Base-by-base conservation (phyloP, 2,113 vertebrate genomes). In the Brachyhypopomus occidentalis region DNA sequence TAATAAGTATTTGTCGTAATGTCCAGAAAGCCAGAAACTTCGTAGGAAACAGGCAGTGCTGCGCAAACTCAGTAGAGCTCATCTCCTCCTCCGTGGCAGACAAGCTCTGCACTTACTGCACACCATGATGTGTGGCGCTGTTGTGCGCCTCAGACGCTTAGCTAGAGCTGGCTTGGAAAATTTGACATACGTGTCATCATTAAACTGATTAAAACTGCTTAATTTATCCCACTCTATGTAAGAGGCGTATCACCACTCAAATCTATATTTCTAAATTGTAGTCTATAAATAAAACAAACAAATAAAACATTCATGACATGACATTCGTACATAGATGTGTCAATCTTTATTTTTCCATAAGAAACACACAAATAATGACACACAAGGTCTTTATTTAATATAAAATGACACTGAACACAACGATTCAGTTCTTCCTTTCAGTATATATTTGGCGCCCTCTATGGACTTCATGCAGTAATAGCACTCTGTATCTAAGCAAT, bases 301-400 rank as follows among this genome's bases (percentile, higher is more conserved):
- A 11, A 1, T 9, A 48, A 48, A 48, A 48, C 9, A 48, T 1
- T 6, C 5, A 48, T 48, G n/a, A n/a, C 30, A 30, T 41, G 9
- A 9, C 41, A 52, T 52, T 14, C 2, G 5, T 52, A 3, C 9
- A 1, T 14, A 52, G 1, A 52, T 52, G 12, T 52, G 12, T 52
- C 45, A 12, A 52, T 12, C 1, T 14, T 12, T 8, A 52, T 52
- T 52, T 52, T 14, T 52, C 12, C 12, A 12, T 14, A 52, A 14
- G 45, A 14, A 52, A 52, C 30, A 52, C 5, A 55, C 69, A 60
- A 55, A 72, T 12, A 36, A 2, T 6, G 1, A n/a, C 11, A 82
- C 25, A 30, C 36, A 22, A 23, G 16, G 23, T 58, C 77, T 90
- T 93, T 89, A 89, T 91, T 91, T 52, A 74, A 70, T 83, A 81